Evolutionary conservation across 2,113 vertebrate genomes (phyloP).

Genomic region (Nyctibius bracteatus): DNA sequence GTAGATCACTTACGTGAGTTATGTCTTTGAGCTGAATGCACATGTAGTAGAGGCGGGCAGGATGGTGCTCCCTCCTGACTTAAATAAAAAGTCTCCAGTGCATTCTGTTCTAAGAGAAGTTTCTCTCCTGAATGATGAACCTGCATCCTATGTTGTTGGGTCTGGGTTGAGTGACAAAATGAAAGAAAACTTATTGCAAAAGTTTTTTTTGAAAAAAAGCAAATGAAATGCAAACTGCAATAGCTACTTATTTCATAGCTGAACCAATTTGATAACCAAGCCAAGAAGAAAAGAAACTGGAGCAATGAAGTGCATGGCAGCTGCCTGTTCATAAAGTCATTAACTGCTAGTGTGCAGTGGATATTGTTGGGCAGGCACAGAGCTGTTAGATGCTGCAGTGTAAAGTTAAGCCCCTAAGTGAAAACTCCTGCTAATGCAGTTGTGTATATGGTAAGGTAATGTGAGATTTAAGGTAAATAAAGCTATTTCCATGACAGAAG

Average conservation of each 20-base stretch:
- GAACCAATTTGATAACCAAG: background rate
- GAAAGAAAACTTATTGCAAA: background rate
- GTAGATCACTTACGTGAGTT: background rate
- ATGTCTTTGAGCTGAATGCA: background rate
- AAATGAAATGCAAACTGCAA: background rate
- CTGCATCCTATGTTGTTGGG: background rate
- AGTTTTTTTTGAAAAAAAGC: no score
- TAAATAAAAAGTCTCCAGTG: background rate
- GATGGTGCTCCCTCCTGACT: background rate
- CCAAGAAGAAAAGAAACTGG: background rate
- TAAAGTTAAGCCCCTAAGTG: background rate
- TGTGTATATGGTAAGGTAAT: no score
- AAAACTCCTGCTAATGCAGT: background rate
- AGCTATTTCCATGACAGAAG: background rate
- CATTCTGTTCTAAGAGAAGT: background rate
- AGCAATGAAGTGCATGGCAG: background rate
- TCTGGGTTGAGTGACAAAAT: background rate
- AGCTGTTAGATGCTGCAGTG: background rate
- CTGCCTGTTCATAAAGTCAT: background rate
- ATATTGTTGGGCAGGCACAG: background rate
- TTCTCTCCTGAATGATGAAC: background rate
- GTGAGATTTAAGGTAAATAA: background rate
- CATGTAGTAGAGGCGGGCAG: accelerated
- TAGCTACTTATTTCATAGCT: background rate
- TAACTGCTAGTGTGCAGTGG: background rate